phyloP scores from a whole-genome alignment of 2,113 vertebrate species.

The Axis porcinus region DNA sequence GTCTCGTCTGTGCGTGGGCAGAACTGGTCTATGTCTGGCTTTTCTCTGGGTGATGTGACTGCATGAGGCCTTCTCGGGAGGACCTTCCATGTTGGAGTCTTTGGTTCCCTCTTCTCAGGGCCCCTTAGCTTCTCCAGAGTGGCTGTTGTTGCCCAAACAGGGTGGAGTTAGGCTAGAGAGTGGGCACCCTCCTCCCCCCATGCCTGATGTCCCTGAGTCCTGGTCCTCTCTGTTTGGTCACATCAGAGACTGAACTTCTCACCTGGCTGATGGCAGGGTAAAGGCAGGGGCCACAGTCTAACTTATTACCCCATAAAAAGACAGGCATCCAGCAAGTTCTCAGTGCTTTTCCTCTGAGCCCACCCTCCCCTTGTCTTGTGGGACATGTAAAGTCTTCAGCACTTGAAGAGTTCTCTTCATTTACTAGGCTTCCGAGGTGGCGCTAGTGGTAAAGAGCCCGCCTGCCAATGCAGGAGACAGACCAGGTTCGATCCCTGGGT shows the following conservation, averaged over 20 bases:
- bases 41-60: neutral
- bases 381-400: neutral
- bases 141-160: neutral
- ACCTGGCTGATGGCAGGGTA: neutral
- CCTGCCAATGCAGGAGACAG: neutral
- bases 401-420: neutral
- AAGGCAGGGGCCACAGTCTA: neutral
- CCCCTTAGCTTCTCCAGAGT: neutral
- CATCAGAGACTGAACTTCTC: neutral
- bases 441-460: neutral
- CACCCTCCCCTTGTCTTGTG: neutral
- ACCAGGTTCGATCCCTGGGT: neutral
- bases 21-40: neutral
- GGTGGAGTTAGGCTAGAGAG: neutral
- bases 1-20: neutral
- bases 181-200: neutral
- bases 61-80: neutral
- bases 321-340: neutral
- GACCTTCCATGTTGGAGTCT: neutral
- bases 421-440: neutral
- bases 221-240: neutral
- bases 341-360: neutral
- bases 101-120: neutral
- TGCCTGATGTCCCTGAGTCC: neutral
- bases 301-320: neutral